phyloP scores from a whole-genome alignment of 1,140 invertebrate species.

The Lethrus apterus region DNA sequence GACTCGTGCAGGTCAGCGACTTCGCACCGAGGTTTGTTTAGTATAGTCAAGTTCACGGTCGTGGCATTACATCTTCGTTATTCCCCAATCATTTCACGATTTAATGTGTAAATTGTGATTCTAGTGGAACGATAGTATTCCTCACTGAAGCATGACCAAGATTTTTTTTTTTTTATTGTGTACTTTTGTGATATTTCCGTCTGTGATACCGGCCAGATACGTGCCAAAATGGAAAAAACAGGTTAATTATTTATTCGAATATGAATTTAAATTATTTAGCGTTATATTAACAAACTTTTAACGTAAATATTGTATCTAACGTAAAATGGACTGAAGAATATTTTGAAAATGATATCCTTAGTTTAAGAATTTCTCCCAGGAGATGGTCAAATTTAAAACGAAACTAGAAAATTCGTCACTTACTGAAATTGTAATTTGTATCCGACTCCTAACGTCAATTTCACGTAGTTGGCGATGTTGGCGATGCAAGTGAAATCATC shows the following conservation, averaged over 20 bases:
- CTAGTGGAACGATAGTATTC: background rate
- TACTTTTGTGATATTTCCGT: conserved; percentile 19
- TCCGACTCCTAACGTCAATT: too few species aligned
- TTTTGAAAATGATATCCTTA: too few species aligned
- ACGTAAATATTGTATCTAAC: too few species aligned
- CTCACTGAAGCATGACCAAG: conserved; percentile 17
- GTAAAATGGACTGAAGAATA: too few species aligned
- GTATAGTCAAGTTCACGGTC: conserved; percentile 33
- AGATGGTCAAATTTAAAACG: too few species aligned
- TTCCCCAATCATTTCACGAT: background rate
- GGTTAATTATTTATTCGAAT: conserved; percentile 41
- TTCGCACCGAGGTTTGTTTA: conserved; percentile 5
- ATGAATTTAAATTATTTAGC: background rate
- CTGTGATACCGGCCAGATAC: conserved; percentile 46
- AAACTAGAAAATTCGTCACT: too few species aligned
- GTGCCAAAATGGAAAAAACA: conserved; percentile 78
- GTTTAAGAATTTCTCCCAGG: too few species aligned
- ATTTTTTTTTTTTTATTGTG: conserved; percentile 14
- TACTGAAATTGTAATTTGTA: too few species aligned
- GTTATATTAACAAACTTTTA: too few species aligned
- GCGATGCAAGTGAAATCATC: too few species aligned
- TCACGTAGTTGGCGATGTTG: too few species aligned
- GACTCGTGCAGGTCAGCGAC: conserved; percentile 29
- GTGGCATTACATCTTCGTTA: background rate
- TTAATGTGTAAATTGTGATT: background rate